Conservation (phyloP, 2,888 invertebrate species). For the Xanthorhoe designata region DNA sequence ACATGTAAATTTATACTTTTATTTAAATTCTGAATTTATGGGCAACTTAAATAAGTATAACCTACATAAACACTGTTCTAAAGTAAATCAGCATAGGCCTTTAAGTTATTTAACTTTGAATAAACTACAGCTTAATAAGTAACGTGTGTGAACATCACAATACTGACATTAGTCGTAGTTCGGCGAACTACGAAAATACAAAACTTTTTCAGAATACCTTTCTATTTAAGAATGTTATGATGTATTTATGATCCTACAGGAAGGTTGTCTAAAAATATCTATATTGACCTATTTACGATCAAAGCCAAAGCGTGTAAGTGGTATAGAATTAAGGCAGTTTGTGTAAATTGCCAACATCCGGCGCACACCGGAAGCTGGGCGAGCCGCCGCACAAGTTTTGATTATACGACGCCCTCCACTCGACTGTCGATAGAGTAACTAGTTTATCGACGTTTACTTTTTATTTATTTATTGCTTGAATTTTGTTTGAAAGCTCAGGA, state of each 20-base stretch:
- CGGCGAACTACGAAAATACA: too few species aligned
- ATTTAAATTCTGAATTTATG: too few species aligned
- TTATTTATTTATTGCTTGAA: constrained; percentile 26
- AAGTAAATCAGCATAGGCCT: too few species aligned
- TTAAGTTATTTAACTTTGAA: too few species aligned
- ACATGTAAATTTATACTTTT: too few species aligned
- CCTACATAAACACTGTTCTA: too few species aligned
- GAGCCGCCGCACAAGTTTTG: constrained; percentile 57
- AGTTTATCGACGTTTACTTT: constrained; percentile 26
- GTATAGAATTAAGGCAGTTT: constrained; percentile 69
- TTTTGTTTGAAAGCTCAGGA: constrained; percentile 19
- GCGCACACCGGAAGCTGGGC: constrained; percentile 56
- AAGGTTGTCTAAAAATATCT: background rate
- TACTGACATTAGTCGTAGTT: too few species aligned
- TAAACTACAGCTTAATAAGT: too few species aligned
- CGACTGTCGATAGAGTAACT: constrained; percentile 34
- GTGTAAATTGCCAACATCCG: constrained; percentile 73
- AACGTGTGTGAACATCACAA: too few species aligned
- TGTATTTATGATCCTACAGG: background rate
- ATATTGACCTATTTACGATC: constrained; percentile 41
- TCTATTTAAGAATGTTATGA: too few species aligned
- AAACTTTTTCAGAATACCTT: too few species aligned
- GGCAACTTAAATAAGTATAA: too few species aligned
- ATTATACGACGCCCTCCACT: constrained; percentile 50
- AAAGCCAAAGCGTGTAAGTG: constrained; percentile 41